These are phyloP conservation scores for Megamerina dolium DNA, from an alignment of 2,888 invertebrate species.

Conservation along the genomic window DNA sequence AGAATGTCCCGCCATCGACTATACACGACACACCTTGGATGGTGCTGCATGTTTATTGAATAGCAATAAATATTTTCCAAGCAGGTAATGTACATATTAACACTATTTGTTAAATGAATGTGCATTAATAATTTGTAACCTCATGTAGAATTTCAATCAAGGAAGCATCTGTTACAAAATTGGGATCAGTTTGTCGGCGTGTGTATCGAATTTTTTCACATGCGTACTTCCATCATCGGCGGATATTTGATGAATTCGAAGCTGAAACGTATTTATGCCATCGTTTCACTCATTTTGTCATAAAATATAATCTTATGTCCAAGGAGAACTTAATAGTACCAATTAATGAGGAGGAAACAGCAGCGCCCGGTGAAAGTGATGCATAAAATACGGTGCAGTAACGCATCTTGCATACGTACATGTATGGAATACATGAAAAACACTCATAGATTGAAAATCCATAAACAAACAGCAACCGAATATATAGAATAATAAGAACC, in stretches of 20 bases:
- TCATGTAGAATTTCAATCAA: constrained; percentile 90
- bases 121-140: background rate
- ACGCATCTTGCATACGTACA: constrained; percentile 7
- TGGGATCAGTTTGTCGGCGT: constrained; percentile 96
- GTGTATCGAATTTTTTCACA: constrained; percentile 99
- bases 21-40: constrained; percentile 96
- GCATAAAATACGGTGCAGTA: constrained; percentile 43
- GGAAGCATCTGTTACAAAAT: constrained; percentile 96
- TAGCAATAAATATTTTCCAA: constrained; percentile 99
- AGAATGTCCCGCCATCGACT: constrained; percentile 99
- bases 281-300: constrained; percentile 95
- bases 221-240: constrained; percentile 96
- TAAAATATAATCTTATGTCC: constrained; percentile 96
- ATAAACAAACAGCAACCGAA: constrained; percentile 15
- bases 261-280: constrained; percentile 91
- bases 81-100: constrained; percentile 61
- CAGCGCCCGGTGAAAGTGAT: constrained; percentile 52
- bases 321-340: constrained; percentile 98
- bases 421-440: too few relatives aligned
- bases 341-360: constrained; percentile 75
- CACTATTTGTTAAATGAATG: background rate
- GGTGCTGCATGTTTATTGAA: constrained; percentile 98
- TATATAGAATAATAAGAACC: constrained; percentile 13
- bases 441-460: constrained; percentile 4
- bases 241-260: constrained; percentile 97